Conservation (phyloP, 1,140 invertebrate genomes). For the Nomia melanderi region DNA sequence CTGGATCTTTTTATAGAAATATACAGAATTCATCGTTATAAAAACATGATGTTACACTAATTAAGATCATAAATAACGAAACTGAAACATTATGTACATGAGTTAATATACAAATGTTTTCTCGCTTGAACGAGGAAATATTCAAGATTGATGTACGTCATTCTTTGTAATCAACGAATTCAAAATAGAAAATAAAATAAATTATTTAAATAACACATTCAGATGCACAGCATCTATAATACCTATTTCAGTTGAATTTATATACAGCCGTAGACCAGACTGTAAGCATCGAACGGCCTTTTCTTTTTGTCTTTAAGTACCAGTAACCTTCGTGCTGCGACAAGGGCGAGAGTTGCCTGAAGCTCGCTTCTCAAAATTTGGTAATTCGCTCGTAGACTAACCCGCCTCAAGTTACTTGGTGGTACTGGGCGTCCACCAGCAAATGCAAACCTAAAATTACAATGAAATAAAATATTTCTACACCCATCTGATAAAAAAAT, state of each 20-base stretch:
- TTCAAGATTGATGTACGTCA: slow-evolving; percentile 11
- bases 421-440: slow-evolving; percentile 77
- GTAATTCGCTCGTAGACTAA: slow-evolving; percentile 77
- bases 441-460: slow-evolving; percentile 75
- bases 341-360: slow-evolving; percentile 73
- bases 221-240: slow-evolving; percentile 1
- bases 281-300: slow-evolving; percentile 68
- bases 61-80: slow-evolving; percentile 1
- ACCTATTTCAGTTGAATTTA: slow-evolving; percentile 47
- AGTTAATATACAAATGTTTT: slow-evolving; percentile 12
- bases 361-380: slow-evolving; percentile 77
- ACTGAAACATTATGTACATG: not conserved
- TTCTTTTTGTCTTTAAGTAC: slow-evolving; percentile 76
- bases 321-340: slow-evolving; percentile 74
- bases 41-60: not conserved
- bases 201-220: not conserved
- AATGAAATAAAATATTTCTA: not conserved
- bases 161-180: not conserved
- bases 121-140: slow-evolving; percentile 23
- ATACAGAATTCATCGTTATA: not conserved
- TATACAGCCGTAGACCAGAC: slow-evolving; percentile 71
- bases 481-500: no score
- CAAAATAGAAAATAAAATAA: slow-evolving; percentile 3
- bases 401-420: slow-evolving; percentile 73
- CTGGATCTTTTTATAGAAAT: slow-evolving; percentile 8